Evolutionary conservation across 2,888 invertebrate species (phyloP).

Genomic region (Xylota sylvarum): DNA sequence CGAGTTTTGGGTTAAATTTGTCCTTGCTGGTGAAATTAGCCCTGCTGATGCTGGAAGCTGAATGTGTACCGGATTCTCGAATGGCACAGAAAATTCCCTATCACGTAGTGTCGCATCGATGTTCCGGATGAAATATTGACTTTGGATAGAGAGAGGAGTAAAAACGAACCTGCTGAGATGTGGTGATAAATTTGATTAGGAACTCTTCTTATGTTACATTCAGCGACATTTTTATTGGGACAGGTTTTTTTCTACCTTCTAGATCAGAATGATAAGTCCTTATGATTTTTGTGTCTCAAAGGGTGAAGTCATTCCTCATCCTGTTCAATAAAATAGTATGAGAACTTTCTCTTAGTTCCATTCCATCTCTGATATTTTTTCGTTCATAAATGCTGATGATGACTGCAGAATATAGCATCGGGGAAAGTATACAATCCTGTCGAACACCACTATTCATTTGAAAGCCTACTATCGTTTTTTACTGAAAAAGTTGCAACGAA

Average conservation of each 20-base stretch:
- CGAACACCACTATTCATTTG: no score
- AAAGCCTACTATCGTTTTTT: no score
- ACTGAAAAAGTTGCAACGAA: no score
- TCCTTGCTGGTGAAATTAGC: slow-evolving; percentile 47
- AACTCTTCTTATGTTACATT: neutral
- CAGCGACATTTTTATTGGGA: neutral
- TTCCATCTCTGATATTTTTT: no score
- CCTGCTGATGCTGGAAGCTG: neutral
- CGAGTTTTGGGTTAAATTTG: slow-evolving; percentile 69
- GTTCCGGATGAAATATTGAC: slow-evolving; percentile 46
- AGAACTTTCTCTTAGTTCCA: no score
- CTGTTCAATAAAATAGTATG: no score
- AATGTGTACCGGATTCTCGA: slow-evolving; percentile 41
- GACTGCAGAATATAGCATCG: no score
- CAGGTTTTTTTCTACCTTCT: neutral
- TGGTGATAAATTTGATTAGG: neutral
- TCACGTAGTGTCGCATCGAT: slow-evolving; percentile 49
- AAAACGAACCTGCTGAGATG: slow-evolving; percentile 4
- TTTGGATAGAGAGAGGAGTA: neutral
- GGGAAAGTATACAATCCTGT: no score
- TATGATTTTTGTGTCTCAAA: no score
- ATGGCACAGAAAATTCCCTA: slow-evolving; percentile 32
- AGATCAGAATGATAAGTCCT: neutral
- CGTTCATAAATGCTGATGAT: no score
- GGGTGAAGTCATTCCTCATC: no score